These are phyloP conservation scores for Callocephalon fimbriatum DNA, from an alignment of 2,113 vertebrate species.

Conservation along the genomic window DNA sequence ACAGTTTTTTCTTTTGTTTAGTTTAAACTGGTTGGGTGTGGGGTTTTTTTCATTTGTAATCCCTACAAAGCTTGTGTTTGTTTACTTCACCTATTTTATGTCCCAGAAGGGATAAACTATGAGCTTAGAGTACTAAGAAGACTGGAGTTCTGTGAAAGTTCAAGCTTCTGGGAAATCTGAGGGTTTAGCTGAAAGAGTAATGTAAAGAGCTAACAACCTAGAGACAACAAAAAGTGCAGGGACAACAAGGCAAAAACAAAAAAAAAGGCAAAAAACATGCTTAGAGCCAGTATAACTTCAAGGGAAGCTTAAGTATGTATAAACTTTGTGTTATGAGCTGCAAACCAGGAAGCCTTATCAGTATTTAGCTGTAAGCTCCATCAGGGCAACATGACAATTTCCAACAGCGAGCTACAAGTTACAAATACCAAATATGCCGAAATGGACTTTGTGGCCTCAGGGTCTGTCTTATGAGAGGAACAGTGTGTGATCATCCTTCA, in stretches of 20 bases:
- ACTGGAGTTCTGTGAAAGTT: background rate
- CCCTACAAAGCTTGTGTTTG: background rate
- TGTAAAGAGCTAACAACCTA: background rate
- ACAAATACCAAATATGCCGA: constrained; percentile 12
- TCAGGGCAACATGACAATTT: background rate
- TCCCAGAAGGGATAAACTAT: constrained; percentile 10
- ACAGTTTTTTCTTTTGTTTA: background rate
- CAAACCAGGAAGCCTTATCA: background rate
- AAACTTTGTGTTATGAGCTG: background rate
- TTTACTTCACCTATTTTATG: constrained; percentile 40
- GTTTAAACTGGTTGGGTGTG: background rate
- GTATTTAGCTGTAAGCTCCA: background rate
- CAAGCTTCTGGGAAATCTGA: constrained; percentile 41
- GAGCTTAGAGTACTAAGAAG: constrained; percentile 19
- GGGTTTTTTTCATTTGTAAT: background rate
- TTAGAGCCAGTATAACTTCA: background rate
- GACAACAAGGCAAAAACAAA: background rate
- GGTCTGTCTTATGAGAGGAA: constrained; percentile 34
- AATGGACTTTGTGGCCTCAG: constrained; percentile 39
- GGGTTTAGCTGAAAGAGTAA: background rate
- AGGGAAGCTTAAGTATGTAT: background rate
- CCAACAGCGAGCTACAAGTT: constrained; percentile 2
- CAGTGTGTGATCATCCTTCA: constrained; percentile 40
- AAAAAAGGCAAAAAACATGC: background rate
- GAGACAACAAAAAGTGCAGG: background rate